These are phyloP conservation scores for Halcyon leucocephala DNA, from an alignment of 2,797 vertebrate species.

Conservation along the genomic window DNA sequence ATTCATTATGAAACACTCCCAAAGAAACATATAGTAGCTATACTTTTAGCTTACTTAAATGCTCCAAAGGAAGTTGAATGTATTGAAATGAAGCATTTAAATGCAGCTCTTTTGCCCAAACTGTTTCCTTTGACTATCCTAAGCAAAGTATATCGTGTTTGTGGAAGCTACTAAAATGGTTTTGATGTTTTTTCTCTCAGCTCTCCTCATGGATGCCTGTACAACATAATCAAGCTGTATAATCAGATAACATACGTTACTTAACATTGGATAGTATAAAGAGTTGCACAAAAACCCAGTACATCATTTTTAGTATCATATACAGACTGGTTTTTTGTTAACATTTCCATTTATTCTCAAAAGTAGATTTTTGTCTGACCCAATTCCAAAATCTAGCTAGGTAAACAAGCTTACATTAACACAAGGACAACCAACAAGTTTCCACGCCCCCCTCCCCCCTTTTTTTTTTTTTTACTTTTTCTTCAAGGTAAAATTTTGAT, in stretches of 20 bases:
- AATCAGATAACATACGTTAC: not conserved
- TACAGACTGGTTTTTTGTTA: not conserved
- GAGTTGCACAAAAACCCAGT: not conserved
- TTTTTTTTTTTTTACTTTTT: not conserved
- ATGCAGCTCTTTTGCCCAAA: not conserved
- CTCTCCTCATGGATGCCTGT: not conserved
- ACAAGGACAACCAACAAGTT: not conserved
- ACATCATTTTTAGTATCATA: not conserved
- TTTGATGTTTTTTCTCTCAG: not conserved
- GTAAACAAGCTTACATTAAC: not conserved
- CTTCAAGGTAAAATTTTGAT: not conserved
- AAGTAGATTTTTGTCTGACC: not conserved
- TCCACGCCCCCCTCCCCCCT: fast-evolving
- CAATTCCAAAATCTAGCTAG: not conserved
- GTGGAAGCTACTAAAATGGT: not conserved
- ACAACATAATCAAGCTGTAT: not conserved
- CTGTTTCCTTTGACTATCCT: not conserved
- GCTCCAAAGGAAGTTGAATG: not conserved
- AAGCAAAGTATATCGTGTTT: not conserved
- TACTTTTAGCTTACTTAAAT: not conserved
- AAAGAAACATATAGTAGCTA: not conserved
- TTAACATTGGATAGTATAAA: not conserved
- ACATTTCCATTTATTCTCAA: not conserved
- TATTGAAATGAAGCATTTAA: not conserved
- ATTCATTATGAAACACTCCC: not conserved